Base-by-base conservation (phyloP, 2,888 invertebrate species). In the Dinocampus coccinellae region DNA sequence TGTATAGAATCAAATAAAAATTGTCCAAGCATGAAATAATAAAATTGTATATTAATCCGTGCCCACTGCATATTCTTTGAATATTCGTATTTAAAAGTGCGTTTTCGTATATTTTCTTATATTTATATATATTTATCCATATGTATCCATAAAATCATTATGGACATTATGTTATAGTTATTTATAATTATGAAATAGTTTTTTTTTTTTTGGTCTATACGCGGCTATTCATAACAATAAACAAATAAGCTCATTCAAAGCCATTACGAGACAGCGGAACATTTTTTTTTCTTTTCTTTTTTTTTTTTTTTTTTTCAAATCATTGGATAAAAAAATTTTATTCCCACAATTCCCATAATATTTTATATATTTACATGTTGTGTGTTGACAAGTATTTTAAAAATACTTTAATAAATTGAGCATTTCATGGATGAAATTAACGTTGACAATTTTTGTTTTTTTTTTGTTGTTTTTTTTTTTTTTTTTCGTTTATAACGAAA, bases 391-490 rank as follows among this genome's bases (percentile, higher is more conserved):
- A 16, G 9, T 47, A 24, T 47, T 63, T 47, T 10, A 29, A 24
- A 63, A 63, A 47, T 24, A 47, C 22, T 13, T 63, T n/a, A 63
- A n/a, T 22, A 34, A 63, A 42, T 62, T 62, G 29, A 47, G 42
- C 47, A 63, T 39, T 24, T 60, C 10, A 53, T 6, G 16, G 13
- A 47, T 9, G n/a, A n/a, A n/a, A n/a, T n/a, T n/a, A n/a, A n/a
- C n/a, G n/a, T n/a, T n/a, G n/a, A n/a, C n/a, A n/a, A n/a, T n/a
- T n/a, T n/a, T n/a, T n/a, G n/a, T n/a, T n/a, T n/a, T n/a, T n/a
- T n/a, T n/a, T n/a, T n/a, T n/a, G n/a, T n/a, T n/a, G n/a, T n/a
- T n/a, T n/a, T n/a, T n/a, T n/a, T n/a, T n/a, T n/a, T n/a, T n/a
- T n/a, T n/a, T n/a, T n/a, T n/a, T n/a, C n/a, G n/a, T n/a, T n/a